Conservation (phyloP, 2,888 invertebrate genomes). For the Dryobota labecula region DNA sequence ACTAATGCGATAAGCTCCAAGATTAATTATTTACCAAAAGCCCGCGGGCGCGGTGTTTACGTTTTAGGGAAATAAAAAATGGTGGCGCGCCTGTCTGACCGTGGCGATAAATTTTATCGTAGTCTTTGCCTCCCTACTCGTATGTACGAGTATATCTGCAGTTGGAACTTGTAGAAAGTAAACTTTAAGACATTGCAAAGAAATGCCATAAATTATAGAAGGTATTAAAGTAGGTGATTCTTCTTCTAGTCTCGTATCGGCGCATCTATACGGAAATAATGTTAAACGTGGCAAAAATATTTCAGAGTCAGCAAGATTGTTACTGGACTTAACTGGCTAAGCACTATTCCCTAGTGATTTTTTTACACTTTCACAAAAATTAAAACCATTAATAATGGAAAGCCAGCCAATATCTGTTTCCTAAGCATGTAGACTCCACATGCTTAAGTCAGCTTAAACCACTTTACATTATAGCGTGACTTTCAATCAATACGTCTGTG, state of each 20-base stretch:
- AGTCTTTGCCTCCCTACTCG: background rate
- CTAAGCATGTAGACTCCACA: background rate
- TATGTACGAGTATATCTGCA: constrained; percentile 48
- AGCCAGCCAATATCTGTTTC: background rate
- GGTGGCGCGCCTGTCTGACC: constrained; percentile 8
- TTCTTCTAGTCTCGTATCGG: constrained; percentile 10
- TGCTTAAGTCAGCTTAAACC: too few species aligned
- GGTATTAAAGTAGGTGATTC: constrained; percentile 30
- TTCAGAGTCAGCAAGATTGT: background rate
- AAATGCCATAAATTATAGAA: constrained; percentile 46
- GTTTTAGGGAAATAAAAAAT: constrained; percentile 59
- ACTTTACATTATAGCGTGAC: too few species aligned
- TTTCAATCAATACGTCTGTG: constrained; percentile 43
- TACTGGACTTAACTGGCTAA: background rate
- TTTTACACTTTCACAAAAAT: background rate
- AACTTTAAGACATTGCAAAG: constrained; percentile 33
- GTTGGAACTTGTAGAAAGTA: constrained; percentile 26
- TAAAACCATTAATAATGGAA: background rate
- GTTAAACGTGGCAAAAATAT: background rate
- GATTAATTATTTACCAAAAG: constrained; percentile 75
- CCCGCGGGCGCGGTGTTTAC: constrained; percentile 60
- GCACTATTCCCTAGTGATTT: background rate
- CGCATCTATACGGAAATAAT: background rate
- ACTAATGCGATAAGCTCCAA: constrained; percentile 76
- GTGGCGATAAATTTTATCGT: constrained; percentile 18